Conservation (phyloP, 2,797 vertebrate genomes). For the Rhinogobio ventralis region DNA sequence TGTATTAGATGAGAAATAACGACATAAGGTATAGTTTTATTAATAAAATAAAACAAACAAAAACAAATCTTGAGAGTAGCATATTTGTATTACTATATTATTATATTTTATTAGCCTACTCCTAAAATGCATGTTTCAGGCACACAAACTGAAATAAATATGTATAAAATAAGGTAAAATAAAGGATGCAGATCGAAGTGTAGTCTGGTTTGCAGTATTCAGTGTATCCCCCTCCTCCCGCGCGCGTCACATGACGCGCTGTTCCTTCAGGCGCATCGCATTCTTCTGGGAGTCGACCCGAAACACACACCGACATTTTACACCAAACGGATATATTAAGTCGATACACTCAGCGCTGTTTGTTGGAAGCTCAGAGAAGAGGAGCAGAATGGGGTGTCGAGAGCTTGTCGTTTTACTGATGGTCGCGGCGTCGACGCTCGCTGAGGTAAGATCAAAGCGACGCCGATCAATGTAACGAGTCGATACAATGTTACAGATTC, state of each 20-base stretch:
- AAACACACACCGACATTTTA: conserved; percentile 23
- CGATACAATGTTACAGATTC: neutral
- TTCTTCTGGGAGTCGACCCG: conserved; percentile 44
- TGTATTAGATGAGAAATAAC: neutral
- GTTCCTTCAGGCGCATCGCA: conserved; percentile 66
- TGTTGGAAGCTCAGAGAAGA: conserved; percentile 39
- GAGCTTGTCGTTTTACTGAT: conserved; percentile 73
- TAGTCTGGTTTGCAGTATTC: neutral
- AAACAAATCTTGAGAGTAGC: neutral
- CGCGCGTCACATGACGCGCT: conserved; percentile 77
- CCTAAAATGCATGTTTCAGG: neutral
- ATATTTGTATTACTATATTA: neutral
- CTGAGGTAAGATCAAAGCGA: conserved; percentile 73
- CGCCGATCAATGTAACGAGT: neutral
- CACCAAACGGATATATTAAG: conserved; percentile 31
- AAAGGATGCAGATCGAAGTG: neutral
- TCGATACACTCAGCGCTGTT: neutral
- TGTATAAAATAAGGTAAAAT: neutral
- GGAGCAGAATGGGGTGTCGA: conserved; percentile 72
- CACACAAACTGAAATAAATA: neutral
- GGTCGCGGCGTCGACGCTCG: conserved; percentile 66
- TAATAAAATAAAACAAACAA: neutral
- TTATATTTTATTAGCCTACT: too few relatives aligned
- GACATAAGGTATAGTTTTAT: too few relatives aligned
- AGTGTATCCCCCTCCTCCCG: conserved; percentile 2